These are phyloP conservation scores for Ciconia stormi DNA, from an alignment of 2,113 vertebrate species.

Conservation along the genomic window DNA sequence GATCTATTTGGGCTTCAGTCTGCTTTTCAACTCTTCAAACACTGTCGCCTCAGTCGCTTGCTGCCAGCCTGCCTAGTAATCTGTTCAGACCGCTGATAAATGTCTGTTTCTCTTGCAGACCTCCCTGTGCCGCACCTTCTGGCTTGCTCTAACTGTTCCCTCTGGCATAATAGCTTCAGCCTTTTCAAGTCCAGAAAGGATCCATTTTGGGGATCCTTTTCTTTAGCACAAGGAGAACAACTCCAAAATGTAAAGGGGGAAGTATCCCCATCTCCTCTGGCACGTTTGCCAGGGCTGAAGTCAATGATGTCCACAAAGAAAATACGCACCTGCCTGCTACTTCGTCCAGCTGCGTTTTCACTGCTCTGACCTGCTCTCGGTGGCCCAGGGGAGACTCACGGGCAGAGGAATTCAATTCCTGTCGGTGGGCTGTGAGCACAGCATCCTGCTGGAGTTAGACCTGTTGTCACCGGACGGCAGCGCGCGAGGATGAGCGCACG, in stretches of 20 bases:
- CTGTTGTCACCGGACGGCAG: background rate
- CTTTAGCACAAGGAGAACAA: background rate
- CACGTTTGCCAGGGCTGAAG: background rate
- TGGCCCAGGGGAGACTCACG: too few species aligned
- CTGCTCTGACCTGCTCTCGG: background rate
- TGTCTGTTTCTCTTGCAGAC: background rate
- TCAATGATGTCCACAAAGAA: background rate
- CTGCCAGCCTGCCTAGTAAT: background rate
- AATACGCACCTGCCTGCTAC: background rate
- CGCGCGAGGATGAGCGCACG: accelerated
- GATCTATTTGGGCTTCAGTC: background rate
- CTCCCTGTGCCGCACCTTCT: background rate
- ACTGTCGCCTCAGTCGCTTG: accelerated
- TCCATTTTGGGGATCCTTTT: background rate
- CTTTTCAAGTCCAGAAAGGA: background rate
- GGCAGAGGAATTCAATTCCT: background rate
- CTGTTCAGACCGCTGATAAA: background rate
- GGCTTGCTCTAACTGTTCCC: background rate
- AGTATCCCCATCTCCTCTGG: background rate
- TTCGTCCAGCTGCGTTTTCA: background rate
- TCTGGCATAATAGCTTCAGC: background rate
- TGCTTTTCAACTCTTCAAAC: background rate
- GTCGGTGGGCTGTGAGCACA: background rate
- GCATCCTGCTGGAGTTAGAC: background rate
- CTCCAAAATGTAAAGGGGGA: background rate